A percentile compares a stretch with the other conserved stretches of the same genome.
Evolutionary conservation across 2,113 vertebrate species (phyloP).

Genomic region (Furnarius figulus): DNA sequence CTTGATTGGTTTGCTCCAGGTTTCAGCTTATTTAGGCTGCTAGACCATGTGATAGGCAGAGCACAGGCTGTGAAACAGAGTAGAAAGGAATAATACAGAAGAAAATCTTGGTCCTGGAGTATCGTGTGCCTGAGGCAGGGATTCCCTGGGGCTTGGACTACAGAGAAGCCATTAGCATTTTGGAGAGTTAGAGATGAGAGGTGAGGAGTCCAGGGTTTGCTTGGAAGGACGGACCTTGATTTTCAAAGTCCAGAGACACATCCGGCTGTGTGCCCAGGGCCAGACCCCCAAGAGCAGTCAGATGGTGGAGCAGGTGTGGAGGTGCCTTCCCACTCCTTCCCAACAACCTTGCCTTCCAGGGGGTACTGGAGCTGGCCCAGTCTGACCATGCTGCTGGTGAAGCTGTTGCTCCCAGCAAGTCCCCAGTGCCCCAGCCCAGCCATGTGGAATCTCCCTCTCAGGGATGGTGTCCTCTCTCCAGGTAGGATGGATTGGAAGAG

Average conservation of each 20-base stretch:
- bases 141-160: background rate
- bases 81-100: background rate
- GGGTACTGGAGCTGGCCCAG: background rate
- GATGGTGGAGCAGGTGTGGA: background rate
- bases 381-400: background rate
- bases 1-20: background rate
- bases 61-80: background rate
- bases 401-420: background rate
- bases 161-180: background rate
- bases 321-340: background rate
- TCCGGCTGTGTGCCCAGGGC: background rate
- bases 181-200: background rate
- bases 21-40: background rate
- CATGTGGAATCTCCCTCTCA: background rate
- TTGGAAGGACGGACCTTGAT: background rate
- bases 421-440: background rate
- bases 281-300: background rate
- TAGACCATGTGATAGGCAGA: background rate
- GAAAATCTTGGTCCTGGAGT: background rate
- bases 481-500: background rate
- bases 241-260: background rate
- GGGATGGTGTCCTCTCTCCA: background rate
- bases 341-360: background rate
- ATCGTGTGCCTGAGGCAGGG: background rate
- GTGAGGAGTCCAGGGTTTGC: background rate